Base-by-base conservation (phyloP, 1,140 invertebrate species). In the Nephila pilipes region DNA sequence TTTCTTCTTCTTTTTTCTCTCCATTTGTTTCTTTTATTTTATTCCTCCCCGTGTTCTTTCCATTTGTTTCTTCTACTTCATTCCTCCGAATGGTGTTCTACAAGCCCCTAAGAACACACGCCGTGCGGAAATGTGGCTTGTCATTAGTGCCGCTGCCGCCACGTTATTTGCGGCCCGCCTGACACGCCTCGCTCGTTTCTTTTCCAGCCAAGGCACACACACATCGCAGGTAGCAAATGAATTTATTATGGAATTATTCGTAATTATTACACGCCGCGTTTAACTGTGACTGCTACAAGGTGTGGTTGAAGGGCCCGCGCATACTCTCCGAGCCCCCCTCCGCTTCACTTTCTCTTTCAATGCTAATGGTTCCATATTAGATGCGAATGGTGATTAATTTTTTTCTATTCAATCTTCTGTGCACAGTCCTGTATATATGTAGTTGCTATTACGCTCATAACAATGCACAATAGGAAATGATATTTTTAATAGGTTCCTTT, bases 161-260 rank as follows among this genome's bases (percentile, higher is more conserved):
- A 79, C 38, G 69, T 91, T 91, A 91, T 91, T 91, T 83, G 79
- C 57, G 89, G 89, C 57, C 32, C 57, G 36, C 36, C 38, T 32
- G 89, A 83, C 89, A 91, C 89, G 89, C 89, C 89, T 79, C 32
- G 25, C 89, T 91, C 32, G 89, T 91, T 91, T 88, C 29, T 75
- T 25, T 58, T 12, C 55, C 38, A 60, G 12, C 87, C 38, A 16
- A 20, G 25, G 55, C 63, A 4, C 20, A 29, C 55, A 63, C 89
- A 69, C 60, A 57, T 83, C 55, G 57, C 89, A 91, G 69, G 89
- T 91, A 91, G 89, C 89, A 91, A 91, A 91, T 91, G 89, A 91
- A 91, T 91, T 91, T 91, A 91, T 91, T 91, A 91, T 91, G 89
- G 89, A 91, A 91, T 91, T 91, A 91, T 91, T 91, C 89, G 89